phyloP scores from a whole-genome alignment of 1,140 invertebrate species.

The Cyclina sinensis region DNA sequence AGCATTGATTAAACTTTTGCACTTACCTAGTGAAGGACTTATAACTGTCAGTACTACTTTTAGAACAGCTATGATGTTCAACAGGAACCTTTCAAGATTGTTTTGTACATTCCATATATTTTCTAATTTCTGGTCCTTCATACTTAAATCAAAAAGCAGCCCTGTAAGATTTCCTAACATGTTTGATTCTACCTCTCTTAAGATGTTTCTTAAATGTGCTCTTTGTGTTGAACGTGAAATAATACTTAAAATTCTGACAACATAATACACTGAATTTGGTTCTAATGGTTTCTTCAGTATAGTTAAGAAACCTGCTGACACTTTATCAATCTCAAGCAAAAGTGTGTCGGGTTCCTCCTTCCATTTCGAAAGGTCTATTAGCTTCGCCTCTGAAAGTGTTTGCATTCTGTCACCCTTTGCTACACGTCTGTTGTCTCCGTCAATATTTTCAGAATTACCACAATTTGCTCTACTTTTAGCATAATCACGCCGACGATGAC shows the following conservation, averaged over 20 bases:
- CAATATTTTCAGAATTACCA: background rate
- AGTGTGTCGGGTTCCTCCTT: slow-evolving; percentile 35
- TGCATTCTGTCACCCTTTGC: background rate
- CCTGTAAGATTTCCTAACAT: slow-evolving; percentile 6
- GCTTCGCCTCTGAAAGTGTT: background rate
- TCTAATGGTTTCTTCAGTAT: slow-evolving; percentile 8
- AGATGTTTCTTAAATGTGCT: background rate
- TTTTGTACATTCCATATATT: background rate
- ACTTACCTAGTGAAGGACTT: background rate
- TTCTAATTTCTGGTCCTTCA: background rate
- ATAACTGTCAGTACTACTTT: background rate
- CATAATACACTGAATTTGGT: slow-evolving; percentile 20
- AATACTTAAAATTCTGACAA: slow-evolving; percentile 48
- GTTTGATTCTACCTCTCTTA: background rate
- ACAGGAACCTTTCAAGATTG: background rate
- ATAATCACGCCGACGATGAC: too few relatives aligned
- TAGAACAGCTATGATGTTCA: background rate
- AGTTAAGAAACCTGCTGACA: slow-evolving; percentile 40
- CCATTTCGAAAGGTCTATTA: background rate
- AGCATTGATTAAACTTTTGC: background rate
- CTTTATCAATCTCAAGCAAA: slow-evolving; percentile 21
- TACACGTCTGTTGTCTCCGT: background rate
- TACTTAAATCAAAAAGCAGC: slow-evolving; percentile 36
- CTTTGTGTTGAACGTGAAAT: slow-evolving; percentile 25
- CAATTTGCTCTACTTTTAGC: background rate